phyloP scores from a whole-genome alignment of 2,113 vertebrate genomes.

The Corvus moneduloides region DNA sequence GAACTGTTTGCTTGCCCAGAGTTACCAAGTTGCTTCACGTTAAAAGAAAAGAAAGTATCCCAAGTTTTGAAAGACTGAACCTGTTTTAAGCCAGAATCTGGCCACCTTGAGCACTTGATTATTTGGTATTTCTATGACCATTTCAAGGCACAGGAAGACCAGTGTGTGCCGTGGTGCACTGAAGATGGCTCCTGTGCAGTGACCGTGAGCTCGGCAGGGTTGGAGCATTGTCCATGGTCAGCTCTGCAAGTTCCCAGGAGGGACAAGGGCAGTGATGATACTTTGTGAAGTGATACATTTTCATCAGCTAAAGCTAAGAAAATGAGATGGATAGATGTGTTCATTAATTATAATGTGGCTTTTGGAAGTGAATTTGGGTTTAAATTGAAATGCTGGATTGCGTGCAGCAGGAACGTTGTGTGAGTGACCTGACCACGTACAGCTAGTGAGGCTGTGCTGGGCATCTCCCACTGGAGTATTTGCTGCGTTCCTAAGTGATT shows the following conservation, averaged over 20 bases:
- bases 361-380: not conserved
- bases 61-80: not conserved
- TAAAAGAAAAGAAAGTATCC: not conserved
- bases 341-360: not conserved
- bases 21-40: not conserved
- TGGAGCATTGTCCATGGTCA: fast-evolving
- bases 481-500: not conserved
- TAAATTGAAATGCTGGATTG: not conserved
- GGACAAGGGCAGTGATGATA: not conserved
- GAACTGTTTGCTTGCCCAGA: not conserved
- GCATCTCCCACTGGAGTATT: not conserved
- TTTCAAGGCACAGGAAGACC: fast-evolving
- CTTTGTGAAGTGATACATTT: not conserved
- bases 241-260: not conserved
- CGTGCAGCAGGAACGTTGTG: fast-evolving
- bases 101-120: not conserved
- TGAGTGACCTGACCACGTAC: not conserved
- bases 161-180: fast-evolving
- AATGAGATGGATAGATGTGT: not conserved
- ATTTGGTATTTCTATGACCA: fast-evolving
- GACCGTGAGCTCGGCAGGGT: fast-evolving
- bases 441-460: not conserved
- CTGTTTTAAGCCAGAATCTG: not conserved
- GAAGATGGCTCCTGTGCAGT: not conserved
- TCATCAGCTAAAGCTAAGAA: not conserved